Evolutionary conservation across 2,113 vertebrate species (phyloP).

Genomic region (Brachypteracias leptosomus): DNA sequence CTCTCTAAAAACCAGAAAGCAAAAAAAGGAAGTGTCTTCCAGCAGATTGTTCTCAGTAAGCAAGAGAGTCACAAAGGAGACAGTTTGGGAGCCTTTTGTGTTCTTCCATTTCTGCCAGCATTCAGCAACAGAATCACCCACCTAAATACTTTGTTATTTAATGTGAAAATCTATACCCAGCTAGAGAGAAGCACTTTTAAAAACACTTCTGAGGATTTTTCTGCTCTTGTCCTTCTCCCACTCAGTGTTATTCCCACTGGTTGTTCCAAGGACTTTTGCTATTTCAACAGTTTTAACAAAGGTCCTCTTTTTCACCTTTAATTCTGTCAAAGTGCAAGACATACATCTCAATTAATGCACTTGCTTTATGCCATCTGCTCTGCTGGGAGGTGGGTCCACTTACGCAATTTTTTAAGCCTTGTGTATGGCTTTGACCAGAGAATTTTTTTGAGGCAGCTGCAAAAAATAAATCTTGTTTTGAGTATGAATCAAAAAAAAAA

Average conservation of each 20-base stretch:
- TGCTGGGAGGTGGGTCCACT: background rate
- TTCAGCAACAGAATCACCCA: background rate
- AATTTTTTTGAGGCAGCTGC: background rate
- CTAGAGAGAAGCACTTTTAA: background rate
- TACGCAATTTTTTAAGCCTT: background rate
- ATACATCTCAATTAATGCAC: background rate
- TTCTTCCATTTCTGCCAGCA: background rate
- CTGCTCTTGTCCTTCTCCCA: background rate
- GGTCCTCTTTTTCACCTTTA: background rate
- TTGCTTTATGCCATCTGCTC: background rate
- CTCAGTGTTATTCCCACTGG: background rate
- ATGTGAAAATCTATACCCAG: background rate
- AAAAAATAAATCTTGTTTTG: background rate
- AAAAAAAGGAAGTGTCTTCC: background rate
- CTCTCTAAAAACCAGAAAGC: background rate
- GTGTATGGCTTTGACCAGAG: background rate
- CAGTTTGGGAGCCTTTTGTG: background rate
- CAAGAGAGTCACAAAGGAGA: background rate
- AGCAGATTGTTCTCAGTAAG: background rate
- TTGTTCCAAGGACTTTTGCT: background rate
- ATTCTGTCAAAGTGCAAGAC: background rate
- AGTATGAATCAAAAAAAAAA: background rate
- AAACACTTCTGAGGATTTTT: background rate
- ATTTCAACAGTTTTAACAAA: background rate
- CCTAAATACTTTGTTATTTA: background rate